phyloP scores from a whole-genome alignment of 2,113 vertebrate genomes.

The Elgaria multicarinata region DNA sequence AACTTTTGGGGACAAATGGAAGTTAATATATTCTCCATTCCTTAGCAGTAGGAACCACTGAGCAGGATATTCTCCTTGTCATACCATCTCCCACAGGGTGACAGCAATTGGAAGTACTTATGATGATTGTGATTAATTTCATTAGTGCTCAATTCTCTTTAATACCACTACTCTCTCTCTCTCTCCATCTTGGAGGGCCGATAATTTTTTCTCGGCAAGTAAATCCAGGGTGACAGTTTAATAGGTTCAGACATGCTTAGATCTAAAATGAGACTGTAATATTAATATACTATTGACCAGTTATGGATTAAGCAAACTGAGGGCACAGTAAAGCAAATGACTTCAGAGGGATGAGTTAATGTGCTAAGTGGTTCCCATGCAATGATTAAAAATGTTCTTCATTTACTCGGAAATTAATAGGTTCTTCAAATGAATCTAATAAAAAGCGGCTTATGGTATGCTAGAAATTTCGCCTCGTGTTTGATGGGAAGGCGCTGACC shows the following conservation, averaged over 20 bases:
- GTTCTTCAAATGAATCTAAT: conserved; percentile 74
- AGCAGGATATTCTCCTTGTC: conserved; percentile 43
- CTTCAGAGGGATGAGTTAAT: conserved; percentile 71
- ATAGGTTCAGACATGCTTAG: conserved; percentile 81
- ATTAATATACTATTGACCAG: conserved; percentile 85
- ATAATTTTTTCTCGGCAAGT: conserved; percentile 74
- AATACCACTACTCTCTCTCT: conserved; percentile 56
- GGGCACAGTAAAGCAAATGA: conserved; percentile 71
- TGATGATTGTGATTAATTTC: conserved; percentile 75
- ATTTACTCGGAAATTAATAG: conserved; percentile 76
- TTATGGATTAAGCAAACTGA: conserved; percentile 75
- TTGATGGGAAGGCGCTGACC: conserved; percentile 51
- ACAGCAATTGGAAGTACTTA: conserved; percentile 71
- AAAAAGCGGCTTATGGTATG: conserved; percentile 49
- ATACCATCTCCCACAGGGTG: conserved; percentile 71
- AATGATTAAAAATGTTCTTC: conserved; percentile 73
- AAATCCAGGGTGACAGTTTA: conserved; percentile 87
- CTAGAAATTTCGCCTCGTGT: conserved; percentile 36
- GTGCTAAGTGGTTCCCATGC: conserved; percentile 67
- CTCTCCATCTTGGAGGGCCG: conserved; percentile 71
- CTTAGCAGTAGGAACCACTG: conserved; percentile 41
- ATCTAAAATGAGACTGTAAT: conserved; percentile 78
- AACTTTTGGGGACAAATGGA: conserved; percentile 48
- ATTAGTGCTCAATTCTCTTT: conserved; percentile 76
- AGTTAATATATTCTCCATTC: conserved; percentile 17